These are phyloP conservation scores for Habroteleia sp. DNA, from an alignment of 2,888 invertebrate species.

Conservation along the genomic window DNA sequence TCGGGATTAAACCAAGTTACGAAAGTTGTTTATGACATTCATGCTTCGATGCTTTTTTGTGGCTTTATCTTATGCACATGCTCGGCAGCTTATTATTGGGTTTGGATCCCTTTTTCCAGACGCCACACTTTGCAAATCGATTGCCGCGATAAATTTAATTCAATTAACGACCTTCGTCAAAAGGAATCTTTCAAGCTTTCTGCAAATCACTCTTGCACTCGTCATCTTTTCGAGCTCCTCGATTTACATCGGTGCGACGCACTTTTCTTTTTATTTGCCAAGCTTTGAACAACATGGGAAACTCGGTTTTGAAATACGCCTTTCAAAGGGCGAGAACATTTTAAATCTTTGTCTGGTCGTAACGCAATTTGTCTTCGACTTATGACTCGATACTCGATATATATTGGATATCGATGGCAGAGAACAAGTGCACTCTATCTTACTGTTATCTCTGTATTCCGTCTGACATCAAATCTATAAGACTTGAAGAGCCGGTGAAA, in stretches of 20 bases:
- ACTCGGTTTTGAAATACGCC: no score
- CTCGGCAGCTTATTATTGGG: constrained; percentile 3
- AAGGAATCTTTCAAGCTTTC: no score
- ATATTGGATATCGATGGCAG: background rate
- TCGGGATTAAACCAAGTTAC: constrained; percentile 45
- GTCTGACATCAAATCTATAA: constrained; percentile 4
- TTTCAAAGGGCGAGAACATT: no score
- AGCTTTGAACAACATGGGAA: no score
- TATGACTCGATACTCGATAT: background rate
- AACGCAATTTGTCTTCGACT: background rate
- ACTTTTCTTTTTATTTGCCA: no score
- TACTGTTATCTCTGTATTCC: background rate
- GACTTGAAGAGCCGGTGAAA: constrained; percentile 9
- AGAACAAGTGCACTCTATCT: constrained; percentile 2
- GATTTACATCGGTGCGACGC: no score
- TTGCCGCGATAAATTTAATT: no score
- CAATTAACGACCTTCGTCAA: background rate
- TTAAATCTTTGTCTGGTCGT: background rate
- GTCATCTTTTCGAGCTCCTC: no score
- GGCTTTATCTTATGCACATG: background rate
- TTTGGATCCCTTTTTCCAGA: no score
- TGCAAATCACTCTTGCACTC: no score
- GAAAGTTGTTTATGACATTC: constrained; percentile 53
- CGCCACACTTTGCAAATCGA: no score
- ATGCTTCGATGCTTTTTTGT: constrained; percentile 14